These are phyloP conservation scores for Ammodytes marinus DNA, from an alignment of 2,113 vertebrate species.

Conservation along the genomic window DNA sequence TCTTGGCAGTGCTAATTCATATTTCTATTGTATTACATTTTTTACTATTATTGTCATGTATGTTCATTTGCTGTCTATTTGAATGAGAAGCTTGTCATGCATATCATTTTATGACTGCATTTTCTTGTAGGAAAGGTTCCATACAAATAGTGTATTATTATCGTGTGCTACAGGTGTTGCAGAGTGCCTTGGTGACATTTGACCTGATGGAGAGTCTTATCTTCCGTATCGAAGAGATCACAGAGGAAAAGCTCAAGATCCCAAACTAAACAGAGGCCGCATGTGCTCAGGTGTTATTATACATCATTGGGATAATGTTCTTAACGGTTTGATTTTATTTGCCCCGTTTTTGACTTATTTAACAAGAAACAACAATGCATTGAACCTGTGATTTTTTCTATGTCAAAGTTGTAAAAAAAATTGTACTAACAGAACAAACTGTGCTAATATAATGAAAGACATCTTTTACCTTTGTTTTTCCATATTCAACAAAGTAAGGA, in stretches of 20 bases:
- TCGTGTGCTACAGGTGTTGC: slow-evolving; percentile 87
- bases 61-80: too few species aligned
- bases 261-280: neutral
- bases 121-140: too few species aligned
- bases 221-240: slow-evolving; percentile 92
- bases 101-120: too few species aligned
- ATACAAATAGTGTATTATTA: too few species aligned
- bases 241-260: slow-evolving; percentile 86
- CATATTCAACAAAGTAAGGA: neutral
- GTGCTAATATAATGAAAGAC: neutral
- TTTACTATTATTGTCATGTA: too few species aligned
- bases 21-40: too few species aligned
- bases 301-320: neutral
- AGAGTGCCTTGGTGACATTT: slow-evolving; percentile 94
- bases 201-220: slow-evolving; percentile 97
- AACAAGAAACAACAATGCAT: neutral
- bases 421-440: slow-evolving; percentile 5
- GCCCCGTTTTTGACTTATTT: slow-evolving; percentile 4
- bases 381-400: neutral
- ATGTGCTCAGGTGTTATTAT: neutral
- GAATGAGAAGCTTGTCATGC: too few species aligned
- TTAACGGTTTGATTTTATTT: slow-evolving; percentile 27
- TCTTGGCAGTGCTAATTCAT: too few species aligned
- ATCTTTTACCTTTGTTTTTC: neutral
- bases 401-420: neutral